Base-by-base conservation (phyloP, 64 coral and sea anemone genomes). In the Anthopleura sola region DNA sequence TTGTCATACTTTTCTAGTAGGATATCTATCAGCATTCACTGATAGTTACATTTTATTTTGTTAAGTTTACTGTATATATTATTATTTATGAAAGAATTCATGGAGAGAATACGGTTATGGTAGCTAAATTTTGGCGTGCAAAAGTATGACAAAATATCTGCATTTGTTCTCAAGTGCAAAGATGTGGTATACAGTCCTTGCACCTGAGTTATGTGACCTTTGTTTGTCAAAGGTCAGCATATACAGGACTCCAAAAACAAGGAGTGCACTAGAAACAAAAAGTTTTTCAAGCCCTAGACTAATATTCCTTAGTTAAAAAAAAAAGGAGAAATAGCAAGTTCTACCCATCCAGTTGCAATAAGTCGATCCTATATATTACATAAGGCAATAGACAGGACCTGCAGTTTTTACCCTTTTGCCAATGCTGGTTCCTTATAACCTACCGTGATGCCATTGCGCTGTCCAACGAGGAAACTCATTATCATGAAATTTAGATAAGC, bases 401-500 rank as follows among this genome's bases (percentile, higher is more conserved):
- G 11, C 66, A 71, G 66, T 71, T 71, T 71, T 28, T 9, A 71
- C 66, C 66, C 66, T 33, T n/a, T 36, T 31, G 12, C 60, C 60
- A 66, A 9, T 66, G 60, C 60, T 66, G 60, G n/a, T 23, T 14
- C 28, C 9, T 34, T n/a, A n/a, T 71, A 23, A 14, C 66, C 66
- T 71, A 71, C 66, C 66, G 6, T 71, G 28, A 32, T 26, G 5
- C 60, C 60, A 66, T n/a, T 66, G 31, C 11, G 66, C 10, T 1
- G 26, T 71, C 66, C 66, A 5, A 11, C 66, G 29, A 71, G 34
- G 66, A 34, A 28, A 71, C 66, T 71, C 66, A 32, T 34, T 34
- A 71, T 71, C 66, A 71, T 71, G 66, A 62, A 31, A 71, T 71
- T 71, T 71, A 71, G 66, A n/a, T n/a, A 16, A 71, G 1, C 66